These are phyloP conservation scores for Enteromius afrohamiltoni DNA, from an alignment of 2,797 vertebrate species.

Conservation along the genomic window DNA sequence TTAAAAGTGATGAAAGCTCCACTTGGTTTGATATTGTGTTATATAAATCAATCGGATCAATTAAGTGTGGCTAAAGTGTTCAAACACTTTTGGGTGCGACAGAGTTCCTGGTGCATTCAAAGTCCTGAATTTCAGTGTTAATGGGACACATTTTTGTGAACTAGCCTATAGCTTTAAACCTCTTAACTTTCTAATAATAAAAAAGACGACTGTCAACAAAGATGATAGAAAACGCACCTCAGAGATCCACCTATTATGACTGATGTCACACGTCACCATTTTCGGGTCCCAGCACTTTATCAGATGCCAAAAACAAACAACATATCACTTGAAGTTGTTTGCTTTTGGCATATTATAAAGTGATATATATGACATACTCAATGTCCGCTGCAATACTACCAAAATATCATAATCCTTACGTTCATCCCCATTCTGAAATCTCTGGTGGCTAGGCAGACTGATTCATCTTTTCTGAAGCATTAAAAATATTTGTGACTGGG, in stretches of 20 bases:
- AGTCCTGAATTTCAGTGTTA: background rate
- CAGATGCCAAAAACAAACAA: background rate
- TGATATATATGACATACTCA: background rate
- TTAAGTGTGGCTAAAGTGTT: background rate
- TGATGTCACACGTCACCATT: background rate
- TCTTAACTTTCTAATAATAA: background rate
- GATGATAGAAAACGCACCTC: background rate
- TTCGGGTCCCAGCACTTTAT: background rate
- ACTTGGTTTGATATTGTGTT: background rate
- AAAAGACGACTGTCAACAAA: background rate
- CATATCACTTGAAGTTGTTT: background rate
- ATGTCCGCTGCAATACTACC: background rate
- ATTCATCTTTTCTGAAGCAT: background rate
- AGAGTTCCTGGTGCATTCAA: background rate
- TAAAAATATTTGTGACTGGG: background rate
- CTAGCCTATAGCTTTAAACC: background rate
- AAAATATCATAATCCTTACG: background rate
- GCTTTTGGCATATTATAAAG: no score
- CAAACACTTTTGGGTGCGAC: background rate
- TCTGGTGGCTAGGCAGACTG: background rate
- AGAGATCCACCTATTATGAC: background rate
- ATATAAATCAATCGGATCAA: background rate
- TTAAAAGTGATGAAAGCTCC: background rate
- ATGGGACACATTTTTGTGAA: background rate
- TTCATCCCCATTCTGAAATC: background rate